Base-by-base conservation (phyloP, 2,888 invertebrate species). In the Eurois occulta region DNA sequence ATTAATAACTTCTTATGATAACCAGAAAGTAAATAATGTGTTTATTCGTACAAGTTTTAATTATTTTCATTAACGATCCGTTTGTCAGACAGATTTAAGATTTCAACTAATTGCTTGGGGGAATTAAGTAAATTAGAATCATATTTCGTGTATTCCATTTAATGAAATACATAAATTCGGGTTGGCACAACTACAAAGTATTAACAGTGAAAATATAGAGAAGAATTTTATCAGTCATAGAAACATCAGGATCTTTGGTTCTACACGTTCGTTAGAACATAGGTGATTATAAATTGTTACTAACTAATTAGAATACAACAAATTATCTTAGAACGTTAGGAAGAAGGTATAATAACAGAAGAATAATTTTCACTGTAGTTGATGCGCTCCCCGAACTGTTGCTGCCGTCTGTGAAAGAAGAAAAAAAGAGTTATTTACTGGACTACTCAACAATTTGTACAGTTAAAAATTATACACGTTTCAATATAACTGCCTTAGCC, bases 101-200 rank as follows among this genome's bases (percentile, higher is more conserved):
- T 72, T 81, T 52, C 3, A 87, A 80, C 73, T 80, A 79, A 83
- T 78, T 58, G 41, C 76, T 84, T 65, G 28, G 72, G 82, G 88
- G 79, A 79, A 67, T 83, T 77, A 88, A 88, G 81, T 76, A 87
- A 88, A 88, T 85, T 86, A 87, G 77, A 88, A 83, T 83, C 87
- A 84, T 78, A 83, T 80, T 90, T 86, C 78, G 88, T 92, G 92
- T 91, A 94, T 94, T 94, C 89, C 96, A 95, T 96, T 95, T 95
- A 91, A 96, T 96, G 96, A 95, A 96, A 95, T 92, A 95, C 94
- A 93, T 95, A 96, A 96, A 96, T 96, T 96, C 96, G 96, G 96
- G 94, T 96, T 96, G 96, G 95, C 96, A 96, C 95, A 95, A 95
- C 95, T 95, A 96, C 93, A 93, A 94, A 92, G 91, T 94, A 94